Evolutionary conservation across 2,888 invertebrate species (phyloP).

Genomic region (Ophioninae sp.): DNA sequence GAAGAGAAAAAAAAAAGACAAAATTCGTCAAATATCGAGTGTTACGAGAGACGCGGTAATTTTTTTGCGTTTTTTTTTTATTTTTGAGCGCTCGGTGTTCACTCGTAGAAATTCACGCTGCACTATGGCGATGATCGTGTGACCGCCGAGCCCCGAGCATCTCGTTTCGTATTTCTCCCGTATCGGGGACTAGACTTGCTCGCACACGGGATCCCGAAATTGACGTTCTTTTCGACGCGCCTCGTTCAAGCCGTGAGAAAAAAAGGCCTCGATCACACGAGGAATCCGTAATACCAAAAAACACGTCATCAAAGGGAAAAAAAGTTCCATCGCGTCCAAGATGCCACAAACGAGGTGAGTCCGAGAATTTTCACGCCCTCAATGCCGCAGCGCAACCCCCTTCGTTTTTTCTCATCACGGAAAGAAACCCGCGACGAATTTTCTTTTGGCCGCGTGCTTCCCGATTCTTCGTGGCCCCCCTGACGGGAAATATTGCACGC

Average conservation of each 20-base stretch:
- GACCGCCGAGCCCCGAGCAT: conserved; percentile 68
- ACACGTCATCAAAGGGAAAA: conserved; percentile 70
- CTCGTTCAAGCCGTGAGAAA: not conserved
- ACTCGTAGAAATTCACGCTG: conserved; percentile 39
- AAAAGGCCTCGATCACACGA: conserved; percentile 47
- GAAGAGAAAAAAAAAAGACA: conserved; percentile 15
- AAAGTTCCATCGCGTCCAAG: conserved; percentile 65
- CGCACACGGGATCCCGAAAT: not conserved
- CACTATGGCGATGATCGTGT: conserved; percentile 76
- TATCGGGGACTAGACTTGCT: not conserved
- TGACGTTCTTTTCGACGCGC: conserved; percentile 32
- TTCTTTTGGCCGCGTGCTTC: not conserved
- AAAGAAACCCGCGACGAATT: not conserved
- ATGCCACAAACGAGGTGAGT: conserved; percentile 80
- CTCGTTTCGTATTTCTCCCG: conserved; percentile 62
- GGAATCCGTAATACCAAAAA: conserved; percentile 42
- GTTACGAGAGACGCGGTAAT: not conserved
- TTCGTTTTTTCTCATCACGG: not conserved
- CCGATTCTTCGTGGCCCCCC: not conserved
- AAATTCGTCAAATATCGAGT: not conserved
- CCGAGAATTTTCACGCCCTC: conserved; percentile 31
- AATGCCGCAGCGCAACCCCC: not conserved
- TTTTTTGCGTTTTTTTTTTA: not conserved
- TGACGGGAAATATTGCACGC: conserved; percentile 12
- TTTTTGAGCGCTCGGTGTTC: conserved; percentile 9